Conservation (phyloP, 2,113 vertebrate genomes). For the Coptodon rendalli region DNA sequence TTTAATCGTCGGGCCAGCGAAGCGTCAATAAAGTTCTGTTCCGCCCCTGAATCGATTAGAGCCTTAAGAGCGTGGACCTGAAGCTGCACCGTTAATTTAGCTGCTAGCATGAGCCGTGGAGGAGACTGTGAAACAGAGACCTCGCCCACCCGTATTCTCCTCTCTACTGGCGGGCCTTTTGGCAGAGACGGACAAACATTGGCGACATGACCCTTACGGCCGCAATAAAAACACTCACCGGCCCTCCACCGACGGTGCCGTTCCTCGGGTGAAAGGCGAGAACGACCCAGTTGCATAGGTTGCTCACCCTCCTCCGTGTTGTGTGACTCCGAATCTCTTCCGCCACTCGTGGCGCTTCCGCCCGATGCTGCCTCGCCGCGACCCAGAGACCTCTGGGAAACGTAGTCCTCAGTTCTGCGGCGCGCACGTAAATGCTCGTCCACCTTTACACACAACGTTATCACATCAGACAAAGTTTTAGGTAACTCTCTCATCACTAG, state of each 20-base stretch:
- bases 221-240: accelerated
- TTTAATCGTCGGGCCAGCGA: accelerated
- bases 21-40: accelerated
- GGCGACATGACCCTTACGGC: accelerated
- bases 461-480: too few relatives aligned
- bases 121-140: too few relatives aligned
- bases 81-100: neutral
- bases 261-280: accelerated
- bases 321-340: accelerated
- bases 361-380: accelerated
- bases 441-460: too few relatives aligned
- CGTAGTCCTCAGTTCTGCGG: too few relatives aligned
- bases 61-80: neutral
- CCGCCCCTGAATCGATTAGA: accelerated
- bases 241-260: accelerated
- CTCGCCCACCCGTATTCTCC: too few relatives aligned
- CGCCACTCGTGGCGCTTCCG: accelerated
- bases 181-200: accelerated
- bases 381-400: too few relatives aligned
- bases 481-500: too few relatives aligned
- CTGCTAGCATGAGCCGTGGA: too few relatives aligned
- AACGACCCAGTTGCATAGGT: accelerated
- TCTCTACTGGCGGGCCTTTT: too few relatives aligned
- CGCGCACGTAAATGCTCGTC: too few relatives aligned
- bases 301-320: too few relatives aligned